Evolutionary conservation across 2,797 vertebrate genomes (phyloP).

Genomic region (Mionectes olivaceus): DNA sequence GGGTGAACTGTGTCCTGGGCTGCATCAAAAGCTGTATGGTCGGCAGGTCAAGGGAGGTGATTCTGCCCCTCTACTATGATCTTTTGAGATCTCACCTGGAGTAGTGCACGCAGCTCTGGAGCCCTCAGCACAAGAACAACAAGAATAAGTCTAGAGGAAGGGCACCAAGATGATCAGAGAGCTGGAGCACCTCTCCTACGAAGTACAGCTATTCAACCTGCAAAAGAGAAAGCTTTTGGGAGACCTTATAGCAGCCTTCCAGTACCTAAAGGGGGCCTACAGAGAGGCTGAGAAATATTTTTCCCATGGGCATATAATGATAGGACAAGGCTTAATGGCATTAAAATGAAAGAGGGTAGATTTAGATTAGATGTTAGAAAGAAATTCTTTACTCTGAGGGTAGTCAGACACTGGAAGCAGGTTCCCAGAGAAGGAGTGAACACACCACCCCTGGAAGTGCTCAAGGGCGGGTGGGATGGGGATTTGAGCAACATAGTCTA

Average conservation of each 20-base stretch:
- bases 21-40: background rate
- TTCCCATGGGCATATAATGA: background rate
- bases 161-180: background rate
- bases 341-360: background rate
- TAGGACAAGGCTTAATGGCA: background rate
- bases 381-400: background rate
- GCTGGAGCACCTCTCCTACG: background rate
- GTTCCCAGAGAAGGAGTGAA: background rate
- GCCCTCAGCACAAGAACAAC: background rate
- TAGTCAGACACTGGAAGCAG: background rate
- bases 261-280: background rate
- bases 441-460: background rate
- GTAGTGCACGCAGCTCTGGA: background rate
- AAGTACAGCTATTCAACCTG: background rate
- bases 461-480: background rate
- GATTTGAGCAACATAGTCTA: background rate
- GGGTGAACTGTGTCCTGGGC: background rate
- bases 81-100: background rate
- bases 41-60: too few relatives aligned
- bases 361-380: background rate
- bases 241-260: background rate
- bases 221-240: background rate
- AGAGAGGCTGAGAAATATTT: background rate
- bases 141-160: background rate
- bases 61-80: background rate